These are phyloP conservation scores for Meleagris gallopavo DNA, from an alignment of 2,113 vertebrate species.

Conservation along the genomic window DNA sequence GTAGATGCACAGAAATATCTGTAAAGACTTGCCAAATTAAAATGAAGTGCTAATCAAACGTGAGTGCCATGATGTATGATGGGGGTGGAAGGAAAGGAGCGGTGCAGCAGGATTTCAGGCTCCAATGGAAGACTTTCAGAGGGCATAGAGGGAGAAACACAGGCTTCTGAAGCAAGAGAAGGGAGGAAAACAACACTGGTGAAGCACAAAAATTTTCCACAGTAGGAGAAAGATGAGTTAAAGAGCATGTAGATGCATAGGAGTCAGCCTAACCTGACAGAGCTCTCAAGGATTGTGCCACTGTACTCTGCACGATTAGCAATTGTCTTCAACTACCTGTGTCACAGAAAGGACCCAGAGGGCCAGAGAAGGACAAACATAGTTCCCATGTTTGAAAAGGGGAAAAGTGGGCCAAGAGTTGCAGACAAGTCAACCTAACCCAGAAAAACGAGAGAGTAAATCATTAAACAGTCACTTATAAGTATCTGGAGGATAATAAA, in stretches of 20 bases:
- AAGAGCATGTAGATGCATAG: neutral
- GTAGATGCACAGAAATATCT: neutral
- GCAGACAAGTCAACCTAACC: neutral
- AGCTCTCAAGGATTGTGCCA: neutral
- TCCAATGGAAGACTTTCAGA: neutral
- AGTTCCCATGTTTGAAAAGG: neutral
- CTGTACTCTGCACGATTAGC: neutral
- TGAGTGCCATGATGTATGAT: neutral
- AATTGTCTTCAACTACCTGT: neutral
- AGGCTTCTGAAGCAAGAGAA: neutral
- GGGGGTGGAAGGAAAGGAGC: neutral
- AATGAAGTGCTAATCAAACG: neutral
- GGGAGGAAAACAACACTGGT: neutral
- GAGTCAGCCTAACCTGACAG: neutral
- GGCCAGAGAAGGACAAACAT: neutral
- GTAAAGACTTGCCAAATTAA: neutral
- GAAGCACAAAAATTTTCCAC: neutral
- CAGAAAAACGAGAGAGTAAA: slow-evolving; percentile 9
- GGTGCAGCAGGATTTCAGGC: neutral
- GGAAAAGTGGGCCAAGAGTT: neutral
- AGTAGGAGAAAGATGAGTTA: neutral
- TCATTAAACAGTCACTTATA: slow-evolving; percentile 14
- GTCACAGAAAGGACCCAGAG: neutral
- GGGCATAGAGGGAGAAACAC: neutral
- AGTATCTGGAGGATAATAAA: slow-evolving; percentile 15